Conservation (phyloP, 2,113 vertebrate species). For the Cepphus grylle region DNA sequence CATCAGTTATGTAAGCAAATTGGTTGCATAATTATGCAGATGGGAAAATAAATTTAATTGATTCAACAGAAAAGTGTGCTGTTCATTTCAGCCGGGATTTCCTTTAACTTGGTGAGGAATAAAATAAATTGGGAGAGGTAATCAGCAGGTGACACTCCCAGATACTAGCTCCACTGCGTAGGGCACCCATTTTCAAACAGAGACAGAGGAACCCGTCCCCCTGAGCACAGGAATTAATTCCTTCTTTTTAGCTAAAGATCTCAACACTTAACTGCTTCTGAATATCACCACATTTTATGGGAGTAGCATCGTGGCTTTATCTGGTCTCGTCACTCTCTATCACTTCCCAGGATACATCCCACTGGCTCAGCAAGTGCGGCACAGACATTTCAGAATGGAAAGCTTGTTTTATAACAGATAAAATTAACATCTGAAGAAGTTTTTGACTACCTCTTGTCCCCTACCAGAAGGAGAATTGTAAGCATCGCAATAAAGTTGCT, state of each 20-base stretch:
- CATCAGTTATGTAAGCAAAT: constrained; percentile 17
- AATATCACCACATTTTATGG: neutral
- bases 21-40: neutral
- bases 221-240: neutral
- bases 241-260: neutral
- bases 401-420: neutral
- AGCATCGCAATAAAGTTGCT: neutral
- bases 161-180: neutral
- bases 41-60: neutral
- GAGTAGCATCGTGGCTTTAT: neutral
- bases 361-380: neutral
- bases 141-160: neutral
- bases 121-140: neutral
- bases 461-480: neutral
- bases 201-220: neutral
- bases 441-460: neutral
- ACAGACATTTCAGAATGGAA: neutral
- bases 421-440: neutral
- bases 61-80: neutral
- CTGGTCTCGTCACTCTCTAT: accelerated
- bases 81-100: neutral
- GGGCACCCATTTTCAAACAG: neutral
- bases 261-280: neutral
- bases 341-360: neutral
- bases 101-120: neutral